Conservation (phyloP, 2,797 vertebrate genomes). For the Coregonus suidteri region DNA sequence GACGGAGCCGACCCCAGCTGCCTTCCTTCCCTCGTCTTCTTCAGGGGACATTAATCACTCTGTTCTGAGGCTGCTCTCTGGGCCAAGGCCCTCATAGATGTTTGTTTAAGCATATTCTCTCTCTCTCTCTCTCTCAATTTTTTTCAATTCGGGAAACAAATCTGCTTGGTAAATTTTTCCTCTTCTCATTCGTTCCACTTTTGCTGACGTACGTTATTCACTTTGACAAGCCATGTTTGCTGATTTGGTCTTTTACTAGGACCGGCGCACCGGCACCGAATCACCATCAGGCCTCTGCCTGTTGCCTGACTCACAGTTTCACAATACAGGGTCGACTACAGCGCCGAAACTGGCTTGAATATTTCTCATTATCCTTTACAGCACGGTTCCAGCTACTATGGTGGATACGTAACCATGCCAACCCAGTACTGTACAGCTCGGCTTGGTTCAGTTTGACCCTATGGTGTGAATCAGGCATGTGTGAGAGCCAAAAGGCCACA, state of each 20-base stretch:
- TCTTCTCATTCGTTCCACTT: slow-evolving; percentile 13
- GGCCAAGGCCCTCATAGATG: slow-evolving; percentile 47
- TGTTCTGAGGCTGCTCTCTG: slow-evolving; percentile 39
- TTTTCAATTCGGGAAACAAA: background rate
- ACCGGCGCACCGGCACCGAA: slow-evolving; percentile 7
- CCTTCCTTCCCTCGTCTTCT: slow-evolving; percentile 66
- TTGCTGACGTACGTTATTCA: slow-evolving; percentile 21
- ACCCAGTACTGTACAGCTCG: background rate
- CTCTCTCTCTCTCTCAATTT: slow-evolving; percentile 9
- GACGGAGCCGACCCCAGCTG: slow-evolving; percentile 54
- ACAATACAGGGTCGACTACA: background rate
- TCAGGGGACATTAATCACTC: slow-evolving; percentile 47
- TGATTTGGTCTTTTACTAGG: slow-evolving; percentile 29
- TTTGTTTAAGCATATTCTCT: slow-evolving; percentile 18
- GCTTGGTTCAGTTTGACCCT: background rate
- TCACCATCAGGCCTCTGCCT: background rate
- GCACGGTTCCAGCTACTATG: background rate
- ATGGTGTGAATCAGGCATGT: background rate
- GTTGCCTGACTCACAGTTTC: background rate
- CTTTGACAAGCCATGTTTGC: slow-evolving; percentile 30
- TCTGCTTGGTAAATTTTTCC: slow-evolving; percentile 33
- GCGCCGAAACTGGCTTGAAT: background rate
- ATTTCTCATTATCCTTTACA: background rate
- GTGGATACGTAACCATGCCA: background rate
- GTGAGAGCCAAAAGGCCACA: background rate